A percentile compares a stretch with the other conserved stretches of the same genome.
phyloP scores from a whole-genome alignment of 2,888 invertebrate species.

The Brassicogethes aeneus region DNA sequence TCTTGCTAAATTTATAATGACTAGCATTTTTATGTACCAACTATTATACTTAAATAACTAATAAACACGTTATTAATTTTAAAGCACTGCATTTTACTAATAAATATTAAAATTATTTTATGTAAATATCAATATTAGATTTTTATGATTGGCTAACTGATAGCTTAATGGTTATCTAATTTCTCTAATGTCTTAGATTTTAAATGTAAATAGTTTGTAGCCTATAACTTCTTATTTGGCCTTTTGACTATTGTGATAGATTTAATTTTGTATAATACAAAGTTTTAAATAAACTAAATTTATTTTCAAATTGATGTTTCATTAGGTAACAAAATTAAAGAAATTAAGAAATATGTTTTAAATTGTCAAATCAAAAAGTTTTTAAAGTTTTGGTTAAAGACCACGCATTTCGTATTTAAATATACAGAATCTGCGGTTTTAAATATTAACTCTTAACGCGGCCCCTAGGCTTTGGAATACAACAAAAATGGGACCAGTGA shows the following conservation, averaged over 20 bases:
- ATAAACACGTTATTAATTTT: neutral
- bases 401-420: too few species aligned
- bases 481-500: too few species aligned
- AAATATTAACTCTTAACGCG: too few species aligned
- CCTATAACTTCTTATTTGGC: neutral
- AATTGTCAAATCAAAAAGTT: too few species aligned
- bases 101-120: neutral
- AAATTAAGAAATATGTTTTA: too few species aligned
- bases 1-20: slow-evolving; percentile 43
- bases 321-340: too few species aligned
- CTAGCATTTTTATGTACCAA: neutral
- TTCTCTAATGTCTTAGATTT: too few species aligned
- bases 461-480: too few species aligned
- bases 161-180: too few species aligned
- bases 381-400: too few species aligned
- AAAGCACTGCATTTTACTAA: neutral
- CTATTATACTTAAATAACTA: neutral
- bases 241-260: neutral
- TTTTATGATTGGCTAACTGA: too few species aligned
- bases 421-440: too few species aligned
- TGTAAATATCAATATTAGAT: neutral
- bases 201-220: slow-evolving; percentile 2
- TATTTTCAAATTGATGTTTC: neutral
- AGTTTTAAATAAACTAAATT: slow-evolving; percentile 1
- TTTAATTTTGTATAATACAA: slow-evolving; percentile 3